Evolutionary conservation across 2,797 vertebrate genomes (phyloP).

Genomic region (Rhynchonycteris naso): DNA sequence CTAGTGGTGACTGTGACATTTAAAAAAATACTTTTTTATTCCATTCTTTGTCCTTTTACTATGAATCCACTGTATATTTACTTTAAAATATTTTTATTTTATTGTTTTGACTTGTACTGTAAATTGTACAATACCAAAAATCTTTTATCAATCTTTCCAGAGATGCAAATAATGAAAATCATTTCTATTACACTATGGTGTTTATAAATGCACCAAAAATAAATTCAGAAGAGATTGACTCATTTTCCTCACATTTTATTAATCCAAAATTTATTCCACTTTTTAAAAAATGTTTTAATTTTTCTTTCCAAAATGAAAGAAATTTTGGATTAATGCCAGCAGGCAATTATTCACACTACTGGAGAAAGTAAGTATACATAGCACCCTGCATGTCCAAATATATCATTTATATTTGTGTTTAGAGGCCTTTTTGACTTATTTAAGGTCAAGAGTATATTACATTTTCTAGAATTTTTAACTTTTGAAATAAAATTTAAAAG

Average conservation of each 20-base stretch:
- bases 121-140: neutral
- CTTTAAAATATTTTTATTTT: conserved; percentile 14
- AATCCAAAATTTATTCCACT: conserved; percentile 12
- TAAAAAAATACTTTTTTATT: conserved; percentile 34
- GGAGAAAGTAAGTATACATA: neutral
- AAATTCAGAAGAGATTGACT: neutral
- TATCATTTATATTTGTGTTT: neutral
- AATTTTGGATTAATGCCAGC: conserved; percentile 28
- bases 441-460: neutral
- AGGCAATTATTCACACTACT: neutral
- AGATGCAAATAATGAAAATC: neutral
- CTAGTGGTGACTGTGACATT: conserved; percentile 68
- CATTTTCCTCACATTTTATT: conserved; percentile 47
- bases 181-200: neutral
- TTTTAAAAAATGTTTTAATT: neutral
- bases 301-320: neutral
- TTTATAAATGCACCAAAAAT: conserved; percentile 32
- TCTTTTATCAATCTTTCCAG: neutral
- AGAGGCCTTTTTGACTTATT: neutral
- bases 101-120: neutral
- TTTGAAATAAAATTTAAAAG: conserved; percentile 46
- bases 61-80: neutral
- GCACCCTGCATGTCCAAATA: neutral
- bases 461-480: conserved; percentile 52
- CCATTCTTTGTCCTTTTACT: conserved; percentile 17